Percentiles rank a stretch among this genome's conserved stretches.
Conservation (phyloP, 2,113 vertebrate species). For the Machaerirhynchus nigripectus region DNA sequence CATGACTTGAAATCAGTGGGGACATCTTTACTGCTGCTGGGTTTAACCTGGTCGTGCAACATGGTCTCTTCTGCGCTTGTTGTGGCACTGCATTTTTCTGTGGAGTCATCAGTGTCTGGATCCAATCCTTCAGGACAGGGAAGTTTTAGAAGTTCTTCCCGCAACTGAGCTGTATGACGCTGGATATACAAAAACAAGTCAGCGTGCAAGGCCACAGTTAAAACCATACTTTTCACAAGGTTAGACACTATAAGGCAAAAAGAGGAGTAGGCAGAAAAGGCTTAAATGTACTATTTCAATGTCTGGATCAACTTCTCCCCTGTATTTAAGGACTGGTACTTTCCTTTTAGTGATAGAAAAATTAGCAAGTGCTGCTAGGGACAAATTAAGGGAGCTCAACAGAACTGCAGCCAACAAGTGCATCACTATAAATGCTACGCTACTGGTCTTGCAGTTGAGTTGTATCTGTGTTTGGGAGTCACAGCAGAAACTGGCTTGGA, state of each 20-base stretch:
- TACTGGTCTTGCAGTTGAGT: background rate
- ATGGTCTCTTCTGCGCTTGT: constrained; percentile 78
- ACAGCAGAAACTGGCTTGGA: background rate
- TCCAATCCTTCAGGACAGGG: constrained; percentile 94
- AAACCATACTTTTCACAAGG: background rate
- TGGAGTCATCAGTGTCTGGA: constrained; percentile 83
- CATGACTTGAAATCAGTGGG: constrained; percentile 90
- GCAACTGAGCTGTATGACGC: constrained; percentile 95
- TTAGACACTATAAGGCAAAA: background rate
- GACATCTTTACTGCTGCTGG: constrained; percentile 88
- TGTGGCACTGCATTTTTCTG: constrained; percentile 80
- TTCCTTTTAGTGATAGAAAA: background rate
- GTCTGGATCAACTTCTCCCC: background rate
- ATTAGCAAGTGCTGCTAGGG: background rate
- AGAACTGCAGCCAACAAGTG: background rate
- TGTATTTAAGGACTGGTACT: background rate
- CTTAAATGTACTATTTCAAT: background rate
- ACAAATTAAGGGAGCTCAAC: background rate
- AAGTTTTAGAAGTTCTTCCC: constrained; percentile 95
- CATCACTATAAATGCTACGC: background rate
- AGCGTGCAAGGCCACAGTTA: background rate
- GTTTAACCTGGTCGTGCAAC: constrained; percentile 84
- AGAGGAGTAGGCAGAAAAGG: background rate
- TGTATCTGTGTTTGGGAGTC: background rate
- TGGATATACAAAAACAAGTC: constrained; percentile 37